These are phyloP conservation scores for Empidonax alnorum DNA, from an alignment of 2,113 vertebrate genomes.

Conservation along the genomic window DNA sequence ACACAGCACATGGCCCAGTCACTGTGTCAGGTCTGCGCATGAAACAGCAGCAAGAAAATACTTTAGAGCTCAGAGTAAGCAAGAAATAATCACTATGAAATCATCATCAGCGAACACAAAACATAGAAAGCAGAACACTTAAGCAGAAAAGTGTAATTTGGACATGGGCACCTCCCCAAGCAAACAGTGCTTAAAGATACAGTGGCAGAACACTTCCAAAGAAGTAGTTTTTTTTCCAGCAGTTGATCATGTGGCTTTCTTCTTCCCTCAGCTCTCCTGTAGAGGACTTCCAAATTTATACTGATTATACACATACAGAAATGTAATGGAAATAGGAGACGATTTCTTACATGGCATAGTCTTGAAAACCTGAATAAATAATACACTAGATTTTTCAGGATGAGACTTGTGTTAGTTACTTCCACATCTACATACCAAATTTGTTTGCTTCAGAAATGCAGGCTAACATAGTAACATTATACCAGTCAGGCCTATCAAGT, in stretches of 20 bases:
- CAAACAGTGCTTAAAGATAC: not conserved
- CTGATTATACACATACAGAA: not conserved
- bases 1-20: fast-evolving
- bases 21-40: not conserved
- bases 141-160: not conserved
- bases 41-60: not conserved
- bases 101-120: not conserved
- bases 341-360: not conserved
- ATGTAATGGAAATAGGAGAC: not conserved
- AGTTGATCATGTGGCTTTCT: not conserved
- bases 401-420: not conserved
- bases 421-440: not conserved
- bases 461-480: not conserved
- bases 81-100: not conserved
- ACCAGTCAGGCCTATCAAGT: not conserved
- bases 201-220: not conserved
- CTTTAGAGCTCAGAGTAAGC: not conserved
- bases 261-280: not conserved
- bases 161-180: not conserved
- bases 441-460: not conserved
- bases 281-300: constrained; percentile 22
- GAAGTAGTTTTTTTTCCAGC: constrained; percentile 3
- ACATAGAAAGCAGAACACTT: not conserved
- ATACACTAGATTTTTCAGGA: not conserved
- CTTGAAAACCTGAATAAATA: not conserved